Evolutionary conservation across 1,140 invertebrate genomes (phyloP).

Genomic region (Charaxes varanes): DNA sequence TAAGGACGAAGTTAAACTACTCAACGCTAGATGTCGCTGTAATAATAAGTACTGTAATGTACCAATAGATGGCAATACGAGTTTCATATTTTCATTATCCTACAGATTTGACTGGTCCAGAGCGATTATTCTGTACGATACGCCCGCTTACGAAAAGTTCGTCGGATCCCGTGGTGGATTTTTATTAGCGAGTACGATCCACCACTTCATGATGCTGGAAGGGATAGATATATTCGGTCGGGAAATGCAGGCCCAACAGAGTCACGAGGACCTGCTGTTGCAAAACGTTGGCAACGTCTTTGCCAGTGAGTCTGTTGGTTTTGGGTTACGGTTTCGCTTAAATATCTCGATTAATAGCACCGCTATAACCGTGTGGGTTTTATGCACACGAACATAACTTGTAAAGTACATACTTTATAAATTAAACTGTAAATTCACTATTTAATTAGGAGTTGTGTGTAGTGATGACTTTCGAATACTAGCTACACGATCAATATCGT

Average conservation of each 20-base stretch:
- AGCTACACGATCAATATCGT: too few species aligned
- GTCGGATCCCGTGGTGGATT: conserved; percentile 60
- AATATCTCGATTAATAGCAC: too few species aligned
- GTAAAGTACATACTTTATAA: too few species aligned
- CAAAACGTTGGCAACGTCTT: conserved; percentile 43
- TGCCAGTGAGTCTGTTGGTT: conserved; percentile 43
- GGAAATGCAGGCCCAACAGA: conserved; percentile 34
- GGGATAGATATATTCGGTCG: conserved; percentile 36
- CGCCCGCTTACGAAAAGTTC: conserved; percentile 53
- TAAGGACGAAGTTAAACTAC: conserved; percentile 1
- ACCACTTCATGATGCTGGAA: conserved; percentile 35
- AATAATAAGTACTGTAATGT: conserved; percentile 8
- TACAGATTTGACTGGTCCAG: conserved; percentile 71
- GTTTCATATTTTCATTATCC: neutral
- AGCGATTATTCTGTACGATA: conserved; percentile 69
- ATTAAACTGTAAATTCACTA: too few species aligned
- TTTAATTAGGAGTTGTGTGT: too few species aligned
- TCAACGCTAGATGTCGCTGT: conserved; percentile 22
- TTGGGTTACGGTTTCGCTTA: conserved; percentile 6
- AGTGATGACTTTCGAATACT: too few species aligned
- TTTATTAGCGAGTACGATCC: conserved; percentile 46
- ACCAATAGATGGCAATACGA: conserved; percentile 20
- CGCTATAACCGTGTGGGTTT: too few species aligned
- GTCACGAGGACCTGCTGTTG: conserved; percentile 35
- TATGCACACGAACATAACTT: too few species aligned